phyloP scores from a whole-genome alignment of 2,113 vertebrate species.

The Oryzias woworae region DNA sequence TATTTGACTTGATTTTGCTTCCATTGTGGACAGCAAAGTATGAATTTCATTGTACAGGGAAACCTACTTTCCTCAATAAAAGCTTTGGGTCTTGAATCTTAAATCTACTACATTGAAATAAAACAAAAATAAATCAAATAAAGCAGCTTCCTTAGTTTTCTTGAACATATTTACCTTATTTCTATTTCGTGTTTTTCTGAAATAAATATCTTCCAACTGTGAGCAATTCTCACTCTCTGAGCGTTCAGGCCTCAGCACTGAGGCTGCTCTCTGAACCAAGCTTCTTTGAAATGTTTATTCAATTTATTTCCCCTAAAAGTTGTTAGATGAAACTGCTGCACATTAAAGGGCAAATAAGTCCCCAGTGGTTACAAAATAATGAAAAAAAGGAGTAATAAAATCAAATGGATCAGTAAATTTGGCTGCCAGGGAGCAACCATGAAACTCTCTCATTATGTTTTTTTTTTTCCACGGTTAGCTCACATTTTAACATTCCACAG shows the following conservation, averaged over 20 bases:
- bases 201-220: no score
- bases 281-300: not conserved
- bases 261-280: not conserved
- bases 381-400: not conserved
- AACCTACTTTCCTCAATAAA: no score
- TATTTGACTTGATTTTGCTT: no score
- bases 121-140: no score
- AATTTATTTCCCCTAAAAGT: not conserved
- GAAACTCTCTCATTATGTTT: not conserved
- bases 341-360: not conserved
- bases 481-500: constrained; percentile 6
- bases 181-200: no score
- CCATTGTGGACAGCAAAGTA: no score
- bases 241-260: not conserved
- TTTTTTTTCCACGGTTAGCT: not conserved
- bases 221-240: no score
- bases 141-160: no score
- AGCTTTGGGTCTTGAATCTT: no score
- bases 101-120: no score
- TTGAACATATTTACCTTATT: no score
- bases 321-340: not conserved
- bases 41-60: no score
- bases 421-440: not conserved
- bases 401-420: not conserved
- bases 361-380: not conserved